Percentiles rank a stretch among this genome's conserved stretches.
These are phyloP conservation scores for Prunella himalayana DNA, from an alignment of 2,113 vertebrate genomes.

Conservation along the genomic window DNA sequence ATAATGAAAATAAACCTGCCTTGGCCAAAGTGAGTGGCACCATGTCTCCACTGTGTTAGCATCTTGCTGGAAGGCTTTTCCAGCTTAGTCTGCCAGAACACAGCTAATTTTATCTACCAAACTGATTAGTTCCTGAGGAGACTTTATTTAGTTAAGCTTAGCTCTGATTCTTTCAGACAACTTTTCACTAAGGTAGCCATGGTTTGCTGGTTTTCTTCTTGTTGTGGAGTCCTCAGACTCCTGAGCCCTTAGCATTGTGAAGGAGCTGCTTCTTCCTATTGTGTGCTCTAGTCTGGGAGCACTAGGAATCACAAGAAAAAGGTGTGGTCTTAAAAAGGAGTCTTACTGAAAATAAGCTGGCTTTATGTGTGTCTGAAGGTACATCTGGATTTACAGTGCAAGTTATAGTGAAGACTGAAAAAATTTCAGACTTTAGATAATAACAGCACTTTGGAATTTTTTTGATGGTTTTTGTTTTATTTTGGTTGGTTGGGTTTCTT, in stretches of 20 bases:
- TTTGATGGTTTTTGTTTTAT: background rate
- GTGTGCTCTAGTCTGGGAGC: background rate
- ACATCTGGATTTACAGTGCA: background rate
- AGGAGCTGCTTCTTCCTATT: background rate
- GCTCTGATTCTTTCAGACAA: background rate
- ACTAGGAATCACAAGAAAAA: background rate
- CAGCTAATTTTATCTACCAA: background rate
- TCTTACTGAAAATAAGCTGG: background rate
- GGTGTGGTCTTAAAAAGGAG: background rate
- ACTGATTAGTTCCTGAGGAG: background rate
- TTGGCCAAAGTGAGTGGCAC: background rate
- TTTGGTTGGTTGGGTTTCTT: background rate
- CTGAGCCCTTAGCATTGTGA: background rate
- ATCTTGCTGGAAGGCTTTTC: background rate
- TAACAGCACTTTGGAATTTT: background rate
- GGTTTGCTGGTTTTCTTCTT: background rate
- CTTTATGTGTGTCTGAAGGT: background rate
- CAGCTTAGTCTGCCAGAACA: background rate
- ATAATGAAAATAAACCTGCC: background rate
- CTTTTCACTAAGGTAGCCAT: background rate
- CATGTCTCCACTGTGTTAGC: background rate
- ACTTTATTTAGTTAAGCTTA: background rate
- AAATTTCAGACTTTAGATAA: background rate
- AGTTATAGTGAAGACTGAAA: background rate
- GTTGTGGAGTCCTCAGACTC: background rate